Evolutionary conservation across 2,113 vertebrate species (phyloP).

Genomic region (Ammodytes marinus): DNA sequence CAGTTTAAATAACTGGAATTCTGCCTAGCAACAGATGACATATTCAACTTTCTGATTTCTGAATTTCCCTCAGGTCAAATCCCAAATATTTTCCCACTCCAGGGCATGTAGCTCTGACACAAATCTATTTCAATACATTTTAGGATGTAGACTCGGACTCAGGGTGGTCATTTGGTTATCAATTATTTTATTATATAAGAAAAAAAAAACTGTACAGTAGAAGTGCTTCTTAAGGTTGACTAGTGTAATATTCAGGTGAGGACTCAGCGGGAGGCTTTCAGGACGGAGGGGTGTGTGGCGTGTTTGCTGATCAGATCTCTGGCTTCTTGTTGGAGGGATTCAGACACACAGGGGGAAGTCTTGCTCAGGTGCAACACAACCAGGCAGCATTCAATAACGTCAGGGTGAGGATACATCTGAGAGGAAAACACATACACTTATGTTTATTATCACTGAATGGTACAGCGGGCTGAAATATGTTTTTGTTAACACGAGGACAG

Average conservation of each 20-base stretch:
- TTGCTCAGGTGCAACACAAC: conserved; percentile 86
- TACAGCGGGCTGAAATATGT: neutral
- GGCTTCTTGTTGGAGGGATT: conserved; percentile 76
- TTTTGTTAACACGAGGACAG: neutral
- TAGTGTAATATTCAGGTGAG: conserved; percentile 26
- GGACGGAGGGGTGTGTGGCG: neutral
- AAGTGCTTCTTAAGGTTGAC: conserved; percentile 8
- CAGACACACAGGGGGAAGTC: conserved; percentile 64
- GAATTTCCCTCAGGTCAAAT: neutral
- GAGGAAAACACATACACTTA: no score
- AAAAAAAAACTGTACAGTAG: conserved; percentile 51
- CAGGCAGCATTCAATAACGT: conserved; percentile 93
- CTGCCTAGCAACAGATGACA: neutral
- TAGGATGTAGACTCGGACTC: conserved; percentile 3
- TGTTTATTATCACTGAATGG: neutral
- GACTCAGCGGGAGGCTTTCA: conserved; percentile 75
- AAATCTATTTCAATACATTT: neutral
- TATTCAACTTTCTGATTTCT: neutral
- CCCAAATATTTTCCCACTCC: neutral
- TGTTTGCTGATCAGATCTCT: conserved; percentile 84
- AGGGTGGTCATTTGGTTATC: neutral
- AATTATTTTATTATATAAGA: conserved; percentile 51
- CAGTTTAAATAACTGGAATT: neutral
- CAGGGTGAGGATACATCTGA: conserved; percentile 89
- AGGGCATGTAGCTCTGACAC: neutral